Conservation (phyloP, 2,888 invertebrate genomes). For the Synergus umbraculus region DNA sequence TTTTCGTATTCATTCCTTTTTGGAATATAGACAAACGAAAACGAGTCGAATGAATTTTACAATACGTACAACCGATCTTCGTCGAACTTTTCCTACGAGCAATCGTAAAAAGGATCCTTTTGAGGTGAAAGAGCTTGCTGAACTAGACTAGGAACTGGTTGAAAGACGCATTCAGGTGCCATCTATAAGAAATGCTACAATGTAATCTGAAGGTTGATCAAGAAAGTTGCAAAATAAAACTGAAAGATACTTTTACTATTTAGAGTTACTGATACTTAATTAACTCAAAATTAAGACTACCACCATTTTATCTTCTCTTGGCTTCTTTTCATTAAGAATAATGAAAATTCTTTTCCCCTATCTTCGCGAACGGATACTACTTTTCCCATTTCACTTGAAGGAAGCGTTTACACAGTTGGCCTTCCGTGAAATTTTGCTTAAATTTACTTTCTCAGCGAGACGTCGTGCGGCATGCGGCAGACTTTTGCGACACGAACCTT, state of each 20-base stretch:
- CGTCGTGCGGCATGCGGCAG: slow-evolving; percentile 17
- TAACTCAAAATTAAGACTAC: not conserved
- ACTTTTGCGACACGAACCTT: slow-evolving; percentile 10
- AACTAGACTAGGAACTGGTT: not conserved
- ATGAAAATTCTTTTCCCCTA: not conserved
- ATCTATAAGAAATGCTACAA: slow-evolving; percentile 13
- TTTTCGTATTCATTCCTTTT: slow-evolving; percentile 16
- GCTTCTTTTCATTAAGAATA: not conserved
- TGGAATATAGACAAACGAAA: slow-evolving; percentile 3
- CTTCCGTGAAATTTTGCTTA: slow-evolving; percentile 31
- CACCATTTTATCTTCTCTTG: not conserved
- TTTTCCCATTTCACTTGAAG: not conserved
- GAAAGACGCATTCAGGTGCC: slow-evolving; percentile 10
- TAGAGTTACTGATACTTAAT: too few relatives aligned
- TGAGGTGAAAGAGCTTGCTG: not conserved
- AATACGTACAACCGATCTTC: slow-evolving; percentile 43
- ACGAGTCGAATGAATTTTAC: slow-evolving; percentile 53
- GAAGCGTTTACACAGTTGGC: slow-evolving; percentile 7
- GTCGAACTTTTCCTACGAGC: slow-evolving; percentile 8
- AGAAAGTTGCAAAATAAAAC: slow-evolving; percentile 1
- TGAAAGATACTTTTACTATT: too few relatives aligned
- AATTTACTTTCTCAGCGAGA: slow-evolving; percentile 11
- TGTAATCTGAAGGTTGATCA: not conserved
- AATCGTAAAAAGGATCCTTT: slow-evolving; percentile 20
- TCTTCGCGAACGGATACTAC: not conserved